These are phyloP conservation scores for Calidris pugnax DNA, from an alignment of 2,113 vertebrate genomes.

Conservation along the genomic window DNA sequence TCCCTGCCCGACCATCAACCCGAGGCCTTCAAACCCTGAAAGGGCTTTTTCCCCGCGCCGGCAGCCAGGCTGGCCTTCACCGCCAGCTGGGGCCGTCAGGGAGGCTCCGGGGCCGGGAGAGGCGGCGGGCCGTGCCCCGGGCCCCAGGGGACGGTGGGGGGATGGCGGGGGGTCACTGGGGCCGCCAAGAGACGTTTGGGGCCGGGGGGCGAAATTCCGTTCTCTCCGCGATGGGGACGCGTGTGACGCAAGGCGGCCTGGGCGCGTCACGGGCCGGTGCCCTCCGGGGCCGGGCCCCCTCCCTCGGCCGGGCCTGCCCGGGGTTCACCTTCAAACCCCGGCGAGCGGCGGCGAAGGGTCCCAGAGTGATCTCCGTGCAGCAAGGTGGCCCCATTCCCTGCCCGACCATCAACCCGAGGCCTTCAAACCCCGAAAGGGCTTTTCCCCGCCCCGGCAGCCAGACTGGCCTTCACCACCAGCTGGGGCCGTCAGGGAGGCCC, in stretches of 20 bases:
- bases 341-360: too few relatives aligned
- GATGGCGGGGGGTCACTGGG: too few relatives aligned
- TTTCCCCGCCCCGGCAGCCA: neutral
- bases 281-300: neutral
- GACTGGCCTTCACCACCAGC: rapidly evolving
- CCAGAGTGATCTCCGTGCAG: rapidly evolving
- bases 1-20: neutral
- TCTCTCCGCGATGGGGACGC: neutral
- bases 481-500: neutral
- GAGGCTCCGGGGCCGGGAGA: too few relatives aligned
- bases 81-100: rapidly evolving
- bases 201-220: rapidly evolving
- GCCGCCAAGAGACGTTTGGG: neutral
- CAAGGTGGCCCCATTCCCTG: rapidly evolving
- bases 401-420: neutral
- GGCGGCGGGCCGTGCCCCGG: rapidly evolving
- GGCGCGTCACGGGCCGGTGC: too few relatives aligned
- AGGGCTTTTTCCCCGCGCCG: neutral
- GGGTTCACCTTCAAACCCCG: neutral
- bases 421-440: neutral
- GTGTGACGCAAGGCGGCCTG: neutral
- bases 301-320: neutral
- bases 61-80: neutral
- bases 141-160: neutral
- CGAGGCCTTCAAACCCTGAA: neutral